phyloP scores from a whole-genome alignment of 1,140 invertebrate species.

The Ceratitis capitata region DNA sequence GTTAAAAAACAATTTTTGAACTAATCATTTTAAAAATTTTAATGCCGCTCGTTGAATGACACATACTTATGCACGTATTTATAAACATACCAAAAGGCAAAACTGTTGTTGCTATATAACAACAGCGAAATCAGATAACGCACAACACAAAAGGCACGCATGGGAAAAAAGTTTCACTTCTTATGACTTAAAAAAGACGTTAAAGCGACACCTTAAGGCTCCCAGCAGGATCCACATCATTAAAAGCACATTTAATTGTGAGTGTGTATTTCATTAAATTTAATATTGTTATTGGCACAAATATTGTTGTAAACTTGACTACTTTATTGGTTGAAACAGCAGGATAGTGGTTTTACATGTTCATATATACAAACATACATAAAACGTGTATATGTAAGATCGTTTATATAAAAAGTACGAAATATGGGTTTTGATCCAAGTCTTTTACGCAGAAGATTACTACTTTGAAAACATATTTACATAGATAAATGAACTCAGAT shows the following conservation, averaged over 20 bases:
- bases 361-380: too few relatives aligned
- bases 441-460: too few relatives aligned
- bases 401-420: too few relatives aligned
- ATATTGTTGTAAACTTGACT: slow-evolving; percentile 5
- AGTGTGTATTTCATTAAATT: background rate
- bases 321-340: background rate
- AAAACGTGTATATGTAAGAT: too few relatives aligned
- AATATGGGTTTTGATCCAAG: too few relatives aligned
- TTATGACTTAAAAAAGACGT: background rate
- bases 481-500: too few relatives aligned
- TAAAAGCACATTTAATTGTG: slow-evolving; percentile 15
- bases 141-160: background rate
- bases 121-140: background rate
- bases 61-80: background rate
- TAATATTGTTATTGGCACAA: background rate
- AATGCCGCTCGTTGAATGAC: background rate
- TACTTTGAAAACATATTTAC: too few relatives aligned
- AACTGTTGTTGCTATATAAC: too few relatives aligned
- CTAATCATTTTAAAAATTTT: slow-evolving; percentile 3
- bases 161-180: background rate
- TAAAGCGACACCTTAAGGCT: background rate
- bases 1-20: background rate
- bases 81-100: too few relatives aligned
- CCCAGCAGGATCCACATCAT: background rate
- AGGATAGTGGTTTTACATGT: background rate